A percentile compares a stretch with the other conserved stretches of the same genome.
These are phyloP conservation scores for Dermolepida albohirtum DNA, from an alignment of 2,888 invertebrate genomes.

Conservation along the genomic window DNA sequence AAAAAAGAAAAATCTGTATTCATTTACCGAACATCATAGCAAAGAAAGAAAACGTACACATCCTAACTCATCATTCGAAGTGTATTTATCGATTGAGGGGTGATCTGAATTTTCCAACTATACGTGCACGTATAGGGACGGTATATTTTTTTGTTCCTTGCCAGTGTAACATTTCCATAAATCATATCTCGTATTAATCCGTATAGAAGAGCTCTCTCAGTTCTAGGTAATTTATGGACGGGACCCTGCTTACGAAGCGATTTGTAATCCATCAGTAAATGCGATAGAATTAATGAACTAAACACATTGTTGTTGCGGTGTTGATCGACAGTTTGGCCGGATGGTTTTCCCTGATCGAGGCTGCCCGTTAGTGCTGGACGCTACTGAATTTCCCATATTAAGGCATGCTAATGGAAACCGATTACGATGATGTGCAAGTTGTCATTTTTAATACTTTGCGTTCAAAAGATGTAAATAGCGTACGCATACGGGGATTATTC, in stretches of 20 bases:
- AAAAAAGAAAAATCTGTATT: too few relatives aligned
- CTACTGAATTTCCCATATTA: neutral
- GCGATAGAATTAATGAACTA: slow-evolving; percentile 45
- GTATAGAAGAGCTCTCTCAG: neutral
- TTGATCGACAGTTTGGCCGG: slow-evolving; percentile 35
- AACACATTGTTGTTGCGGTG: slow-evolving; percentile 41
- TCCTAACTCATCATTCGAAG: too few relatives aligned
- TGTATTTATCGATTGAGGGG: too few relatives aligned
- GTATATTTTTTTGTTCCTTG: neutral
- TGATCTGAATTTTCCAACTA: neutral
- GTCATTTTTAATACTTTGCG: too few relatives aligned
- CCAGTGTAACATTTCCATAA: slow-evolving; percentile 18
- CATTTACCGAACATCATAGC: too few relatives aligned
- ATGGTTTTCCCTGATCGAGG: neutral
- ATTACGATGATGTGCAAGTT: too few relatives aligned
- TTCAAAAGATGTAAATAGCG: too few relatives aligned
- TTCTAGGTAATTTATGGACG: slow-evolving; percentile 30
- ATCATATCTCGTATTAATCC: slow-evolving; percentile 26
- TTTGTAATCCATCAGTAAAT: slow-evolving; percentile 45
- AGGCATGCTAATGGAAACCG: neutral
- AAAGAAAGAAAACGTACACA: too few relatives aligned
- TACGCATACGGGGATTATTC: too few relatives aligned
- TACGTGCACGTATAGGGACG: neutral
- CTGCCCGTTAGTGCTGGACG: slow-evolving; percentile 6
- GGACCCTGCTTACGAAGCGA: slow-evolving; percentile 33